Conservation (phyloP, 2,888 invertebrate genomes). For the Chalcosyrphus nemorum region DNA sequence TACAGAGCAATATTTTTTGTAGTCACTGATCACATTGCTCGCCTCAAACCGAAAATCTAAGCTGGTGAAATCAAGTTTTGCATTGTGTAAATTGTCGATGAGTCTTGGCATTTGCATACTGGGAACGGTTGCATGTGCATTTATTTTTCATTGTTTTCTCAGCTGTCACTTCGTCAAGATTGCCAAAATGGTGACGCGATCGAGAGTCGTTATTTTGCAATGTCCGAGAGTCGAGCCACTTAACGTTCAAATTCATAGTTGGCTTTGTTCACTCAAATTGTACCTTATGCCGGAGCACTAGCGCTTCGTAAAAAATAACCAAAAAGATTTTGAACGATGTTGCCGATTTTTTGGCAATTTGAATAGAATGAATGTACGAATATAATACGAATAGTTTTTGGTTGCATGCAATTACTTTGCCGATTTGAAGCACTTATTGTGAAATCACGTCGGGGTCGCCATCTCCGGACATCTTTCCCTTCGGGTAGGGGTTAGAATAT, state of each 20-base stretch:
- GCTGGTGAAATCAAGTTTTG: neutral
- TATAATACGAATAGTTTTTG: neutral
- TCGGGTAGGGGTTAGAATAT: too few species aligned
- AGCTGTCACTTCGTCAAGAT: too few species aligned
- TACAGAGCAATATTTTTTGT: conserved; percentile 7
- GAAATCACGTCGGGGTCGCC: conserved; percentile 1
- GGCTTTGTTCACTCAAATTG: conserved; percentile 1
- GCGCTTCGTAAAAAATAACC: neutral
- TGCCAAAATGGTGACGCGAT: too few species aligned
- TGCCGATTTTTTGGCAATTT: neutral
- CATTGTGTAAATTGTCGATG: neutral
- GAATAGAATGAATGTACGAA: too few species aligned
- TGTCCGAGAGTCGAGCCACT: too few species aligned
- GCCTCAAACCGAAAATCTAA: conserved; percentile 2
- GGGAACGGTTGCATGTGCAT: neutral
- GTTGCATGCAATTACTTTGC: neutral
- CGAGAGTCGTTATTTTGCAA: too few species aligned
- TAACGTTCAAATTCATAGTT: neutral
- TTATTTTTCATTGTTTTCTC: neutral
- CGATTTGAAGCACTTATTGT: neutral
- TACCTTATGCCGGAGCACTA: neutral
- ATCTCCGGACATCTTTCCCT: conserved; percentile 58
- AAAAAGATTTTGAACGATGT: neutral
- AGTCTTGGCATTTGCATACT: conserved; percentile 3
- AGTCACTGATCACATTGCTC: neutral